Evolutionary conservation across 2,113 vertebrate genomes (phyloP), one percentile per base, ranked within the genome.

Genomic region (Donacobius atricapilla): DNA sequence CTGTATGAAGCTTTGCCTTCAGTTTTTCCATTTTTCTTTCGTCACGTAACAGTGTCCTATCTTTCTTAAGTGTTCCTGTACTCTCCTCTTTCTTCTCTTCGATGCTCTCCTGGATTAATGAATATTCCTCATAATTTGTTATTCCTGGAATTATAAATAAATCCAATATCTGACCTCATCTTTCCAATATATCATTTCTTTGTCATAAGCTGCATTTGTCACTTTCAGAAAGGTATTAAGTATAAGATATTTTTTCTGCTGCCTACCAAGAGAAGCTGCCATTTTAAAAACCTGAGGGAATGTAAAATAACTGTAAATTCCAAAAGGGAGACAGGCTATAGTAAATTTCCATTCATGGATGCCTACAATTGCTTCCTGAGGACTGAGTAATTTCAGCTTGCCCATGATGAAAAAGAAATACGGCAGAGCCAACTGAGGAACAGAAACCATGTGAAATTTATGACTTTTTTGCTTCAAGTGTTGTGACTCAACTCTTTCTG

Each of bases 121-220:
- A 99, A 96, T 99, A 99, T 95, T 99, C 99, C 97, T 99, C 99
- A 75, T 99, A 99, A 98, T 99, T 99, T 25, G 99, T 99, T 96
- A 99, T 99, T 96, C 99, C 99, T 99, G 96, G 70, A 98, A 98
- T 93, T n/a, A 87, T 17, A 88, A 96, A 94, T 56, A 92, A 80
- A 75, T 40, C 47, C 58, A 65, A 2, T 47, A 69, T 33, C 45
- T 2, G 4, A 50, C 50, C 64, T 64, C 24, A 64, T 37, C 22
- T 64, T 87, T 71, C 53, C 70, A 69, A 78, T 15, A 48, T 13
- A 40, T 9, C 4, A 40, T 51, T 64, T 33, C 13, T 68, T 66
- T 11, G 1, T 64, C 56, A 47, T 39, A 47, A 18, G 35, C 19
- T 84, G 33, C 47, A 89, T 75, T 87, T 71, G 15, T 7, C 44